phyloP scores from a whole-genome alignment of 2,113 vertebrate species.

The Pollachius pollachius region DNA sequence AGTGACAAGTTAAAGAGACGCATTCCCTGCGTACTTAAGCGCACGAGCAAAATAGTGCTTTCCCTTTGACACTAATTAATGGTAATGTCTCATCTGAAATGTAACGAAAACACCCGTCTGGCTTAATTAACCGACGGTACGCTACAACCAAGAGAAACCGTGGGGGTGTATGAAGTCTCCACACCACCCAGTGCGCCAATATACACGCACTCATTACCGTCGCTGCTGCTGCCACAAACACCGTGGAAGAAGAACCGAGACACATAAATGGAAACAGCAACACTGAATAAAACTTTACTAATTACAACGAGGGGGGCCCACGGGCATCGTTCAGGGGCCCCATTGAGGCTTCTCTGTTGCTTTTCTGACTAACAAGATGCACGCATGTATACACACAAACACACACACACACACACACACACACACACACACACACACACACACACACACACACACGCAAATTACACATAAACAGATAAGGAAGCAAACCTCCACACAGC shows the following conservation, averaged over 20 bases:
- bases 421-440: slow-evolving; percentile 18
- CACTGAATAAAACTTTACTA: slow-evolving; percentile 60
- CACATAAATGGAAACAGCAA: slow-evolving; percentile 32
- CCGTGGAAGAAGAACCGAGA: slow-evolving; percentile 43
- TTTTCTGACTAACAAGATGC: slow-evolving; percentile 42
- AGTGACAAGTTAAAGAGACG: slow-evolving; percentile 51
- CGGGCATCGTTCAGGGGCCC: slow-evolving; percentile 39
- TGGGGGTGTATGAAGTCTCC: slow-evolving; percentile 49
- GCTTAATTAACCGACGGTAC: slow-evolving; percentile 67
- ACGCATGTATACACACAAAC: slow-evolving; percentile 39
- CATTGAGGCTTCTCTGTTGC: slow-evolving; percentile 31
- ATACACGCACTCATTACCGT: slow-evolving; percentile 54
- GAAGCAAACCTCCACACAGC: not conserved
- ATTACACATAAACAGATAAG: no score
- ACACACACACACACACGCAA: not conserved
- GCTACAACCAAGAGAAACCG: slow-evolving; percentile 49
- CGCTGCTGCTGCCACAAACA: slow-evolving; percentile 48
- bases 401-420: slow-evolving; percentile 5
- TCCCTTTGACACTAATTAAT: slow-evolving; percentile 66
- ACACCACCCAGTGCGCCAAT: slow-evolving; percentile 33
- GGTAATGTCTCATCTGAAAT: slow-evolving; percentile 60
- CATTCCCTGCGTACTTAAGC: slow-evolving; percentile 50
- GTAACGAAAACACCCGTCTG: slow-evolving; percentile 59
- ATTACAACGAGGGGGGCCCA: slow-evolving; percentile 64
- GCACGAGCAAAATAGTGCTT: slow-evolving; percentile 47